Conservation (phyloP, 37 sponge, comb jelly and placozoan genomes). For the Hormiphora californensis region DNA sequence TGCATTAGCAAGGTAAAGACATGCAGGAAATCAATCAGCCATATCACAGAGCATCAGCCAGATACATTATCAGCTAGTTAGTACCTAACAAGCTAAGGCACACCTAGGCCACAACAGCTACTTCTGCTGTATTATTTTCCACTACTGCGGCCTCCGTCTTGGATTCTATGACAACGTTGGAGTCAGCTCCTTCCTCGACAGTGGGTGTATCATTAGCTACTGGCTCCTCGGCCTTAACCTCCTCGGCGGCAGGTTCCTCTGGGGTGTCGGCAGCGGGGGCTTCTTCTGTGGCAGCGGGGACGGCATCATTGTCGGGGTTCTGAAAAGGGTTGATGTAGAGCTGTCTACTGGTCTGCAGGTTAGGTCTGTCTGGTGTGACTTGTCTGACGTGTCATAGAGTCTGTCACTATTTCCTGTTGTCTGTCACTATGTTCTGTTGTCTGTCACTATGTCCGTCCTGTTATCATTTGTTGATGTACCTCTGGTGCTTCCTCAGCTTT, state of each 20-base stretch:
- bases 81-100: background rate
- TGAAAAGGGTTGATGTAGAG: background rate
- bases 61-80: background rate
- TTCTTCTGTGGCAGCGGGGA: conserved; percentile 21
- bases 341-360: background rate
- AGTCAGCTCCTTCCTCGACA: conserved; percentile 5
- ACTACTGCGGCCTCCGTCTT: background rate
- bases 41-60: too few relatives aligned
- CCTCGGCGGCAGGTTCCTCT: conserved; percentile 33
- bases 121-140: background rate
- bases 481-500: background rate
- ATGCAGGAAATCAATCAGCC: too few relatives aligned
- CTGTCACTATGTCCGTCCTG: background rate
- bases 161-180: background rate
- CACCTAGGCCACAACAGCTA: background rate
- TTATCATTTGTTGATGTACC: background rate
- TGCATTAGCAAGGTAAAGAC: too few relatives aligned
- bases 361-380: background rate
- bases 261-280: too few relatives aligned
- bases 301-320: conserved; percentile 11
- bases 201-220: background rate
- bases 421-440: background rate
- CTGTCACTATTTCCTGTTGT: background rate
- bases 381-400: background rate
- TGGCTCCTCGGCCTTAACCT: conserved; percentile 1